Base-by-base conservation (phyloP, 2,888 invertebrate genomes). In the Halocaridina rubra region DNA sequence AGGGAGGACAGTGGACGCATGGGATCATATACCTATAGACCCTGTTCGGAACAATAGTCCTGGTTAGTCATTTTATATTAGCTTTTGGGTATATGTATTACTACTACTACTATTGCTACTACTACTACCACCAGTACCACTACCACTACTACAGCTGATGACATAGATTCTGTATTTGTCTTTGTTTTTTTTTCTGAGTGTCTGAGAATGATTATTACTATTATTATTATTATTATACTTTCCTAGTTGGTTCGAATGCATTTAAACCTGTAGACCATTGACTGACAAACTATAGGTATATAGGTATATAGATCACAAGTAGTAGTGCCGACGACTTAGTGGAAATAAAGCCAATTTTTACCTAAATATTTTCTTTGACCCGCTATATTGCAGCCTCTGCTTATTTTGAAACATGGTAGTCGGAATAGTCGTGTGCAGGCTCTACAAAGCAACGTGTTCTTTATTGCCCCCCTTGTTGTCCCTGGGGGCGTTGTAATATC, bases 1-100 rank as follows among this genome's bases (percentile, higher is more conserved):
- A 82, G 76, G 76, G 81, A 76, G 81, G 69, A 77, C 71, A 82
- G 81, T 82, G 81, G 77, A 76, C 81, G 81, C 81, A 82, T 82
- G 81, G 81, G 81, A 77, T 77, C 77, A 74, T 57, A 72, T 82
- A 76, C 67, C 76, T 82, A 82, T 67, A 82, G 76, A 59, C 77
- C 81, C 81, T 81, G 39, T 74, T 74, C 61, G 75, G 81, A 81
- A 74, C 80, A 80, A 72, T 80, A 80, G 74, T 72, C 57, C 80
- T 74, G 74, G 78, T 78, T 53, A 53, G 53, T 53, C 53, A 53
- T 53, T 53, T 19, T 53, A 53, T 53, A n/a, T 16, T 53, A n/a
- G n/a, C n/a, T n/a, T n/a, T n/a, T 19, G 61, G 29, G 71, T 32
- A 33, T 71, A 29, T 29, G 27, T 53, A 75, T 27, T 46, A 46